Evolutionary conservation across 2,797 vertebrate species (phyloP), one percentile per base, ranked within the genome.

Genomic region (Poeciliopsis gracilis): DNA sequence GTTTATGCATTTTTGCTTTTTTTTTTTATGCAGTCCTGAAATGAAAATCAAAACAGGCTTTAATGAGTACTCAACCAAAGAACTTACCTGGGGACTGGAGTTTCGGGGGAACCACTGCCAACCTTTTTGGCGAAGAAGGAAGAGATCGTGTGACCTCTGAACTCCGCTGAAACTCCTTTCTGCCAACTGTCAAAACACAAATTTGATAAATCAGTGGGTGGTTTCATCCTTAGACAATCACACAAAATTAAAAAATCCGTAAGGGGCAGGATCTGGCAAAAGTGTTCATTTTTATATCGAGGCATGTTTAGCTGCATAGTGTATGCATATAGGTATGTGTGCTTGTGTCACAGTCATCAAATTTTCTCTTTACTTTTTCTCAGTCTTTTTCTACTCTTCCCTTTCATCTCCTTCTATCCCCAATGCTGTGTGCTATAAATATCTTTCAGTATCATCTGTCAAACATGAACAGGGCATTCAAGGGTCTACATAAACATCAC

Each of bases 61-160:
- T 45, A 0, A 6, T 61, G 53, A 51, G 0, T 1, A 55, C 9
- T 23, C 33, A 55, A 38, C 13, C 5, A 36, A 77, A 57, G 16
- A 7, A 84, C 93, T 92, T 95, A 99, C 98, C 97, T 96, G 97
- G 97, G 11, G 98, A 98, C 79, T 99, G 97, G 74, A 96, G 96
- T 86, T 98, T 99, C 46, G 96, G 96, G 55, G 97, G 81, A 81
- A 97, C 95, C 86, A 96, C 94, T 0, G 91, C 96, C 51, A 95
- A 93, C 87, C 96, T 97, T 93, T 99, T 99, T 6, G 98, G 98
- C 20, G 98, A 99, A 8, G 97, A 98, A 2, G 95, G 86, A 30
- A 96, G 81, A 9, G 97, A 95, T 78, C 95, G 97, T 28, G 86
- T 95, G 75, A 94, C 86, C 78, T 99, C 98, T 84, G 96, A 96